phyloP scores from a whole-genome alignment of 2,888 invertebrate species.

The Dicranocentrus wangi region DNA sequence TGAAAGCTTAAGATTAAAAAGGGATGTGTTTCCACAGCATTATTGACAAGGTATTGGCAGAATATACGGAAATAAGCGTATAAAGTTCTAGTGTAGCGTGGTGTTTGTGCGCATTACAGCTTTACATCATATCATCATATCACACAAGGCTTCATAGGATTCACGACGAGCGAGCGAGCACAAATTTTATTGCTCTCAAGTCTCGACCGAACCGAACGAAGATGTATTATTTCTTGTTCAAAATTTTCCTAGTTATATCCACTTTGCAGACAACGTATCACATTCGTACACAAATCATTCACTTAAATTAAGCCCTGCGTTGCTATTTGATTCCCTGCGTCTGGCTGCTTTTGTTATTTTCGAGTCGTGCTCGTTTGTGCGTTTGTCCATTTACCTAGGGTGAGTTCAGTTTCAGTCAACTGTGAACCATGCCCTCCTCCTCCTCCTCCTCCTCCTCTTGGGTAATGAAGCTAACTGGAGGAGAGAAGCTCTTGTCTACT shows the following conservation, averaged over 20 bases:
- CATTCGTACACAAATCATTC: constrained; percentile 30
- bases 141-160: too few relatives aligned
- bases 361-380: background rate
- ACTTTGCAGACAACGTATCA: too few relatives aligned
- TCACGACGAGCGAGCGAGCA: too few relatives aligned
- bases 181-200: too few relatives aligned
- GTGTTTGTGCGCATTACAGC: too few relatives aligned
- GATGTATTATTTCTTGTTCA: background rate
- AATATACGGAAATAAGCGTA: too few relatives aligned
- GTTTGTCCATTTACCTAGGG: background rate
- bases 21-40: too few relatives aligned
- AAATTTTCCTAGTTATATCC: too few relatives aligned
- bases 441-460: background rate
- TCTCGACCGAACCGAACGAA: background rate
- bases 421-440: background rate
- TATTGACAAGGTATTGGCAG: too few relatives aligned
- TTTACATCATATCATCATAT: constrained; percentile 1
- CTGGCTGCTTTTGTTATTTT: background rate
- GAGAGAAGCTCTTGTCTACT: background rate
- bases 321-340: background rate
- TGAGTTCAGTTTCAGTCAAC: constrained; percentile 7
- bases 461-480: constrained; percentile 20
- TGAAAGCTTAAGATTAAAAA: background rate
- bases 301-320: constrained; percentile 10
- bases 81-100: too few relatives aligned